These are phyloP conservation scores for Chlorospingus flavigularis DNA, from an alignment of 2,797 vertebrate species.

Conservation along the genomic window DNA sequence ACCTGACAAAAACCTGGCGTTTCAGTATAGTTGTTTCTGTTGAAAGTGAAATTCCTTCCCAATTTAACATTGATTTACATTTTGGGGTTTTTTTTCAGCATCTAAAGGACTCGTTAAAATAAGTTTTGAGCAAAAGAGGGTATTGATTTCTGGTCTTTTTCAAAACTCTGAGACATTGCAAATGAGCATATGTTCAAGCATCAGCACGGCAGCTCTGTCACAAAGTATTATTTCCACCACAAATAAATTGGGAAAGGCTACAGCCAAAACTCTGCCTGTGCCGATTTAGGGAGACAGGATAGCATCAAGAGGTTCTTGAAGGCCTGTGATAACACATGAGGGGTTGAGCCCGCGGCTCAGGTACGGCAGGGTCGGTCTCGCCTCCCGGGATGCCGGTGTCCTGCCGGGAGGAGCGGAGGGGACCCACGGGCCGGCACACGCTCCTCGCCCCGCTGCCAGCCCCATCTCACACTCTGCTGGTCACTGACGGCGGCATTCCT, in stretches of 20 bases:
- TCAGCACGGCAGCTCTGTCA: neutral
- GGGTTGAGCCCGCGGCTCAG: neutral
- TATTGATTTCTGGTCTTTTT: neutral
- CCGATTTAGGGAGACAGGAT: neutral
- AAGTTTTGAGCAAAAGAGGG: neutral
- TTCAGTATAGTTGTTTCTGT: neutral
- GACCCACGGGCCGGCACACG: fast-evolving
- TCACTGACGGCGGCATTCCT: neutral
- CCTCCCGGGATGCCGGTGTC: neutral
- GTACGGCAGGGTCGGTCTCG: fast-evolving
- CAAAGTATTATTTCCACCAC: neutral
- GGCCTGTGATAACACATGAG: neutral
- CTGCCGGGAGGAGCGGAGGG: neutral
- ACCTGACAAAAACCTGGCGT: neutral
- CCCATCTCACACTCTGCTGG: neutral
- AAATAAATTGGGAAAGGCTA: neutral
- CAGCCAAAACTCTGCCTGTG: neutral
- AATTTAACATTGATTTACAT: neutral
- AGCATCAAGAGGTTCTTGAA: neutral
- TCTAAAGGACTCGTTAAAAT: neutral
- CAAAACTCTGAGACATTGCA: neutral
- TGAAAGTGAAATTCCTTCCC: neutral
- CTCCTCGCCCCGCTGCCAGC: neutral
- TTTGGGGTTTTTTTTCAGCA: neutral
- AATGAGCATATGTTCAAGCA: neutral